Evolutionary conservation across 2,113 vertebrate genomes (phyloP), one percentile per base, ranked within the genome.

Genomic region (Thunnus maccoyii): DNA sequence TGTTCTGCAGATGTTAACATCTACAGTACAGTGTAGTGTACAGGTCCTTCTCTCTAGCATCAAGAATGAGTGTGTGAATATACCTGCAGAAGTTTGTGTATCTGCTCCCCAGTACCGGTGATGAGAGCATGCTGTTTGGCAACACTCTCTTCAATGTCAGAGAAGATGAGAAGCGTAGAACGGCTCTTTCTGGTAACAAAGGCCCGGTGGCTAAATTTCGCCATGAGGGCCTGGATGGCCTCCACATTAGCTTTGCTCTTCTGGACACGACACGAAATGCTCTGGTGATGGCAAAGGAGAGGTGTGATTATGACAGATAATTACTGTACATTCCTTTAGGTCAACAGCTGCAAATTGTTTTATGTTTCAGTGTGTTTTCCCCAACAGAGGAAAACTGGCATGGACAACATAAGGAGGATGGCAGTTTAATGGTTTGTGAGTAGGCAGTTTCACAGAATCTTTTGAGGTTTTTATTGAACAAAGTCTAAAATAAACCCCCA

Each of bases 221-320:
- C 83, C 88, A 94, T 89, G 10, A 95, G 75, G 4, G 65, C 87
- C 51, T 93, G 89, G 79, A 96, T 85, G 18, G 91, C 80, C 66
- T 96, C 93, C 77, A 94, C 78, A 50, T 95, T 95, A 30, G 80
- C 85, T 78, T 95, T 96, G 81, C 94, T 94, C 74, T 88, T 95
- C 84, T 94, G 92, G 57, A 94, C 92, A 55, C 86, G 89, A 66
- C 68, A 86, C n/a, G 93, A 91, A 66, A 94, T 66, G 20, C 86
- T 92, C 82, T 93, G 89, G n/a, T 2, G 22, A 83, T 7, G 56
- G 78, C 66, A 78, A 32, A 74, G 80, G 20, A 44, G 13, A 56
- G 10, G n/a, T n/a, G 54, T 7, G 4, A n/a, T 64, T 30, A 74
- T n/a, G 62, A 25, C n/a, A 47, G 56, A 16, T 32, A 41, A 67